Evolutionary conservation across 2,888 invertebrate genomes (phyloP), one percentile per base, ranked within the genome.

Genomic region (Eurytoma californica): DNA sequence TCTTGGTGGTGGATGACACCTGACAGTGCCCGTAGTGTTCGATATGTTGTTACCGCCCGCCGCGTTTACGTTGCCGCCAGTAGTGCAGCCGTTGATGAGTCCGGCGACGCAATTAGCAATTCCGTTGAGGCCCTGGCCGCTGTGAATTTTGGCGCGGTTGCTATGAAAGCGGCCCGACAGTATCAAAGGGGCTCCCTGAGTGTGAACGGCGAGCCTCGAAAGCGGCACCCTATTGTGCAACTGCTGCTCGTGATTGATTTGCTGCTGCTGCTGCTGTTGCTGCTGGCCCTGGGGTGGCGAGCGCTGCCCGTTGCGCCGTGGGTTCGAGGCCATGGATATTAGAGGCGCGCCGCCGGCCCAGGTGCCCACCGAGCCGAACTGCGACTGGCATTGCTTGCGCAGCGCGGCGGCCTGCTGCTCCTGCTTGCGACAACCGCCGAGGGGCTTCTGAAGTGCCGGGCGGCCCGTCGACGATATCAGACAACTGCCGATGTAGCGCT

Each of bases 281-380:
- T 79, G 83, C 55, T 86, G 87, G 47, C 81, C 80, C 7, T 85
- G 82, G 57, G 85, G 83, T 65, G 87, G 86, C 16, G 87, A 86
- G 7, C 85, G 86, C 79, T 86, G 87, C 79, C 86, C 88, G 82
- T 87, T 88, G 70, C 92, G 92, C 82, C 92, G 91, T 68, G 93
- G 92, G 87, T 93, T 93, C 24, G 89, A 87, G 57, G 95, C 94
- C 91, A 95, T 95, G 69, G 95, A 95, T 88, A 96, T 95, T 82
- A 96, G 92, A 65, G 96, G 96, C 87, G 95, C 94, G 82, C 95
- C 96, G 82, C 95, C 96, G 51, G 95, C 93, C 94, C 96, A 96
- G 84, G 93, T 94, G 83, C 94, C 94, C 13, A 84, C 94, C 5
- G 84, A 78, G n/a, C 84, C 83, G 77, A 76, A 83, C 30, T 82